Percentiles rank a stretch among this genome's conserved stretches.
phyloP scores from a whole-genome alignment of 1,140 invertebrate species.

The Sipha flava region DNA sequence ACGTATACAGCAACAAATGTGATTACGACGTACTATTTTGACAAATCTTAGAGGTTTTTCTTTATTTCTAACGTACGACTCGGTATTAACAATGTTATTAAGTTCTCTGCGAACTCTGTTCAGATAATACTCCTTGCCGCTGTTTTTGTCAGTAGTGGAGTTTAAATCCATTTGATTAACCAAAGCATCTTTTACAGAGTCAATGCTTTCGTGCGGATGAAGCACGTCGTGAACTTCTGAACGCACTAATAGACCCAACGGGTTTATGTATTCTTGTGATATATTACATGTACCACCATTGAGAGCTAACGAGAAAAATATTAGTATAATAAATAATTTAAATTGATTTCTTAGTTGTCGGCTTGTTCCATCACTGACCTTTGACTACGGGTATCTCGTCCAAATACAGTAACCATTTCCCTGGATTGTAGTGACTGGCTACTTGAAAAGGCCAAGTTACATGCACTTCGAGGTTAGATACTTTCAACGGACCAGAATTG shows the following conservation, averaged over 20 bases:
- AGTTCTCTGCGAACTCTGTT: constrained; percentile 1
- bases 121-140: neutral
- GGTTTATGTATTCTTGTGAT: constrained; percentile 55
- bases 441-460: constrained; percentile 87
- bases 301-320: constrained; percentile 45
- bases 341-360: neutral
- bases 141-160: neutral
- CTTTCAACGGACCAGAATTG: constrained; percentile 79
- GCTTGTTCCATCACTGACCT: constrained; percentile 49
- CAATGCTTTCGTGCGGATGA: constrained; percentile 8
- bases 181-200: neutral
- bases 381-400: constrained; percentile 68
- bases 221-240: constrained; percentile 48
- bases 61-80: constrained; percentile 59
- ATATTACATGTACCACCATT: constrained; percentile 55
- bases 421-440: constrained; percentile 61
- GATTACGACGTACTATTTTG: constrained; percentile 54
- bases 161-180: neutral
- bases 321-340: neutral
- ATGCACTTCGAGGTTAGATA: constrained; percentile 63
- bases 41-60: constrained; percentile 63
- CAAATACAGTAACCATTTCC: constrained; percentile 85
- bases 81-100: constrained; percentile 42
- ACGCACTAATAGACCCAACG: constrained; percentile 54
- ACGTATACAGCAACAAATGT: no score